A percentile compares a stretch with the other conserved stretches of the same genome.
These are phyloP conservation scores for Bombus affinis DNA, from an alignment of 1,140 invertebrate species.

Conservation along the genomic window DNA sequence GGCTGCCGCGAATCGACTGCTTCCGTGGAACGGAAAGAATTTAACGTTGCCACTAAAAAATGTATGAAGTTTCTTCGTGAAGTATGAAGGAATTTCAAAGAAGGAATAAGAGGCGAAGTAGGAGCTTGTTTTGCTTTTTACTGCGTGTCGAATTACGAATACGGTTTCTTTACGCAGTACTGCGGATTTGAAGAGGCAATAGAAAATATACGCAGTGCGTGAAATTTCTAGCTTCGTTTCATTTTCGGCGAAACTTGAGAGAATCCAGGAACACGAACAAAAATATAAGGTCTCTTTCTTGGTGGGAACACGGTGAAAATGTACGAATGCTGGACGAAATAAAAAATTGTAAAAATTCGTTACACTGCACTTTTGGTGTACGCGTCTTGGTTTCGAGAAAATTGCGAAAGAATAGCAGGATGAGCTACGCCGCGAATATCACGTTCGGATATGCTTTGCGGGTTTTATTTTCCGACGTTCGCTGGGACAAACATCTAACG, in stretches of 20 bases:
- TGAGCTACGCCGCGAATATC: background rate
- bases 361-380: background rate
- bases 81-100: background rate
- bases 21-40: background rate
- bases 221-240: background rate
- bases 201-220: background rate
- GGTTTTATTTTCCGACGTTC: background rate
- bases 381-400: background rate
- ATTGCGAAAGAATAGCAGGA: background rate
- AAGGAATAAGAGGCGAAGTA: background rate
- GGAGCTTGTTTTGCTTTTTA: background rate
- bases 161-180: too few relatives aligned
- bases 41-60: background rate
- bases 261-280: too few relatives aligned
- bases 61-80: background rate
- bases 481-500: background rate
- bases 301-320: too few relatives aligned
- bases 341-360: background rate
- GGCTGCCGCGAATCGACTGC: background rate
- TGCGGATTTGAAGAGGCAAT: background rate
- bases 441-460: background rate
- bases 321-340: too few relatives aligned
- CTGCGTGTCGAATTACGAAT: too few relatives aligned
- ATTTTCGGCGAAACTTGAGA: too few relatives aligned
- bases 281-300: too few relatives aligned